Conservation (phyloP, 2,113 vertebrate genomes). For the Calyptomena viridis region DNA sequence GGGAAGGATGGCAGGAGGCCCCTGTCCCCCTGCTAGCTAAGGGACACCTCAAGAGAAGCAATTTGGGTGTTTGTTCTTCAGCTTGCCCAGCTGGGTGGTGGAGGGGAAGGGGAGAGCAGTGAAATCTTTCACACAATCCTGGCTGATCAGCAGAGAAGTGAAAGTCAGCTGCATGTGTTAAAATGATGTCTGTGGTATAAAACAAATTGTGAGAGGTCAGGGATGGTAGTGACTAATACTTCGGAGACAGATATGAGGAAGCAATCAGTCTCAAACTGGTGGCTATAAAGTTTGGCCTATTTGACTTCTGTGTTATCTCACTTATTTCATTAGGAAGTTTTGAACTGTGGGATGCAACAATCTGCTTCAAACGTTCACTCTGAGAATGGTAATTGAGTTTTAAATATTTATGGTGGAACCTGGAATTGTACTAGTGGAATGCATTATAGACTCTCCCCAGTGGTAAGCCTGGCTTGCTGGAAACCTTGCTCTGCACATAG, state of each 20-base stretch:
- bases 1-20: too few species aligned
- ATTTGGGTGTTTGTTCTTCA: not conserved
- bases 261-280: not conserved
- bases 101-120: not conserved
- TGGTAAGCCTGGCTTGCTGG: not conserved
- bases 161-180: not conserved
- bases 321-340: not conserved
- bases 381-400: conserved; percentile 10
- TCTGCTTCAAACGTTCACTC: not conserved
- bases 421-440: not conserved
- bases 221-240: not conserved
- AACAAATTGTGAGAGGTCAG: not conserved
- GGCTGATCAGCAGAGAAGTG: not conserved
- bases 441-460: not conserved
- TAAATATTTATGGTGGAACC: conserved; percentile 19
- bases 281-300: not conserved
- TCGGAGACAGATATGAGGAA: not conserved
- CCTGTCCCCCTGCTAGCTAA: not conserved
- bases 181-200: not conserved
- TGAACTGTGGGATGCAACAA: not conserved
- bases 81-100: not conserved
- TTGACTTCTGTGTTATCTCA: not conserved
- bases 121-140: not conserved
- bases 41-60: not conserved
- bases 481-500: not conserved